These are phyloP conservation scores for Vidua chalybeata DNA, from an alignment of 2,113 vertebrate genomes.

Conservation along the genomic window DNA sequence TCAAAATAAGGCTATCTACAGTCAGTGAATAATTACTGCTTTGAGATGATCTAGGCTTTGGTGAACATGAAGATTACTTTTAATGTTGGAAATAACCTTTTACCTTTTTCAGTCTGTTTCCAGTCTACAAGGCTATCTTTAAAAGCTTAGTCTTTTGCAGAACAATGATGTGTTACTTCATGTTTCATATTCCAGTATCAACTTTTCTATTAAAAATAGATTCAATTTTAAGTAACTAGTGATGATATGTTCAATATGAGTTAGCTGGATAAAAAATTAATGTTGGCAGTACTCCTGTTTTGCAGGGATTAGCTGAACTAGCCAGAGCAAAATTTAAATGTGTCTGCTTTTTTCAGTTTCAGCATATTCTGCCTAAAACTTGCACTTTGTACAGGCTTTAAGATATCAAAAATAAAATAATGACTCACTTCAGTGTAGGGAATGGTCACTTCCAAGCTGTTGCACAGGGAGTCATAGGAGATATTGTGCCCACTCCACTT, in stretches of 20 bases:
- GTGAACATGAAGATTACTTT: slow-evolving; percentile 59
- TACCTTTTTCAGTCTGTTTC: slow-evolving; percentile 66
- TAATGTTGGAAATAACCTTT: slow-evolving; percentile 71
- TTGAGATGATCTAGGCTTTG: slow-evolving; percentile 32
- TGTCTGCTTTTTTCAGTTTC: slow-evolving; percentile 49
- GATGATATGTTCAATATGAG: slow-evolving; percentile 69
- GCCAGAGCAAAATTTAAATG: slow-evolving; percentile 59
- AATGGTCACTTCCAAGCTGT: background rate
- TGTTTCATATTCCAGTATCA: slow-evolving; percentile 74
- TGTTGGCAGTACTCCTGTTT: slow-evolving; percentile 65
- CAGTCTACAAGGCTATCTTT: slow-evolving; percentile 68
- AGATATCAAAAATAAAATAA: slow-evolving; percentile 15
- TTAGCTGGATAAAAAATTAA: slow-evolving; percentile 75
- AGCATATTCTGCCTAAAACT: slow-evolving; percentile 25
- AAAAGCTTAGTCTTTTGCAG: slow-evolving; percentile 72
- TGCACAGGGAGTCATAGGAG: background rate
- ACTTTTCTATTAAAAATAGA: slow-evolving; percentile 82
- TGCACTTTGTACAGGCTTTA: slow-evolving; percentile 9
- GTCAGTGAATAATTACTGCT: slow-evolving; percentile 31
- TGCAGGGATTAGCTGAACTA: slow-evolving; percentile 62
- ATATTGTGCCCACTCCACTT: accelerated
- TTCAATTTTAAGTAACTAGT: slow-evolving; percentile 74
- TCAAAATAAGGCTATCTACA: slow-evolving; percentile 16
- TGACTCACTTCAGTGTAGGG: background rate
- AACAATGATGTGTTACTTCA: slow-evolving; percentile 60